phyloP scores from a whole-genome alignment of 2,113 vertebrate genomes.

The Mirounga angustirostris region DNA sequence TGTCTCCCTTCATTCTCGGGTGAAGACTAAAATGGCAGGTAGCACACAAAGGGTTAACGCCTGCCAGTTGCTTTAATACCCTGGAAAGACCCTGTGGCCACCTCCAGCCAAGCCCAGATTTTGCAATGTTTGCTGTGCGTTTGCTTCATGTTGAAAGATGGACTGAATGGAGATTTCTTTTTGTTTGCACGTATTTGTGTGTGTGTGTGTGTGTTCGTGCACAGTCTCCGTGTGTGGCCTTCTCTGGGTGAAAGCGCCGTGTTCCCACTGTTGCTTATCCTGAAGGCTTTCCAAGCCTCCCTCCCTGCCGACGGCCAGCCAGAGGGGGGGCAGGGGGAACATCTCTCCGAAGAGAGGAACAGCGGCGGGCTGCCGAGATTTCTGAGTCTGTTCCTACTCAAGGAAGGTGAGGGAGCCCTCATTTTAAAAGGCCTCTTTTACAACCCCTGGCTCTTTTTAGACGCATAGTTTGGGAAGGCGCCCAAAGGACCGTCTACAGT shows the following conservation, averaged over 20 bases:
- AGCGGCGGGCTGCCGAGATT: neutral
- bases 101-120: constrained; percentile 57
- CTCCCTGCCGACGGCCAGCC: constrained; percentile 57
- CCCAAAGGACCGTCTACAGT: constrained; percentile 16
- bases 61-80: neutral
- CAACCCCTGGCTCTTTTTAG: neutral
- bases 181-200: constrained; percentile 75
- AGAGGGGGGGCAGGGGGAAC: neutral
- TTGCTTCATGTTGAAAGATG: constrained; percentile 79
- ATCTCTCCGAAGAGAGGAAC: neutral
- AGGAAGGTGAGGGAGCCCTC: neutral
- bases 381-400: neutral
- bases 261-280: constrained; percentile 78
- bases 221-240: constrained; percentile 85
- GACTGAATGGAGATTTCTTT: constrained; percentile 81
- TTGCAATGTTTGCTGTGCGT: constrained; percentile 68
- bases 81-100: constrained; percentile 24
- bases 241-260: constrained; percentile 64
- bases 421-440: neutral
- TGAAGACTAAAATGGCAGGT: neutral
- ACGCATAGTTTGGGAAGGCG: neutral
- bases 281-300: constrained; percentile 80
- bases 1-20: neutral
- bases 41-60: constrained; percentile 40
- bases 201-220: constrained; percentile 2